Percentiles rank a stretch among this genome's conserved stretches.
Evolutionary conservation across 2,113 vertebrate genomes (phyloP).

Genomic region (Dicaeum eximium): DNA sequence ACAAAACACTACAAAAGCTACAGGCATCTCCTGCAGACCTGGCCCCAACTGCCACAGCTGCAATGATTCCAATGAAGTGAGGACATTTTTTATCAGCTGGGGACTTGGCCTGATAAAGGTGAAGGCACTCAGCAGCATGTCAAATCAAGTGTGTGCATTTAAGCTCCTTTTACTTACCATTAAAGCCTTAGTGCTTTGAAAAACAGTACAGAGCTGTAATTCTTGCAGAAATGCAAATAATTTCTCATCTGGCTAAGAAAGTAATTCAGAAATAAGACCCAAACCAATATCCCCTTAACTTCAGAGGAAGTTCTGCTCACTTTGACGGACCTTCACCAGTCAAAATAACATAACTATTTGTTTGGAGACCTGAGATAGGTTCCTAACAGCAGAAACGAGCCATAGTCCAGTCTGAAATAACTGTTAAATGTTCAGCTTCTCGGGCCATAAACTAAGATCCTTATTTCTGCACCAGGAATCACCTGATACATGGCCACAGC

Average conservation of each 20-base stretch:
- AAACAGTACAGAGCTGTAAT: background rate
- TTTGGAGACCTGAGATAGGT: background rate
- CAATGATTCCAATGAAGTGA: background rate
- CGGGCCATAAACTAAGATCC: background rate
- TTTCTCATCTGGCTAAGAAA: background rate
- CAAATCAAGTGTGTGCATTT: background rate
- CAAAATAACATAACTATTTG: background rate
- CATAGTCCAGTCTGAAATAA: background rate
- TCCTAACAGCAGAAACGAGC: background rate
- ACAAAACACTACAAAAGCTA: background rate
- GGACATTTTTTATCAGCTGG: background rate
- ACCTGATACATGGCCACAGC: background rate
- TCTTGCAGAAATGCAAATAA: background rate
- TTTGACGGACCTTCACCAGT: background rate
- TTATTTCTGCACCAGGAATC: background rate
- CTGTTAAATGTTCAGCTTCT: background rate
- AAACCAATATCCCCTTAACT: background rate
- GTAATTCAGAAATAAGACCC: background rate
- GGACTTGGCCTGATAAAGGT: background rate
- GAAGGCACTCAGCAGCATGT: background rate
- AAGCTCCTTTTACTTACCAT: background rate
- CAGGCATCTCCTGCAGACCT: background rate
- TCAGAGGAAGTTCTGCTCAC: background rate
- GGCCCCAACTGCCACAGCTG: background rate
- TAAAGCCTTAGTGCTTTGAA: background rate